Evolutionary conservation across 2,888 invertebrate species (phyloP), one percentile per base, ranked within the genome.

Genomic region (Conops quadrifasciatus): DNA sequence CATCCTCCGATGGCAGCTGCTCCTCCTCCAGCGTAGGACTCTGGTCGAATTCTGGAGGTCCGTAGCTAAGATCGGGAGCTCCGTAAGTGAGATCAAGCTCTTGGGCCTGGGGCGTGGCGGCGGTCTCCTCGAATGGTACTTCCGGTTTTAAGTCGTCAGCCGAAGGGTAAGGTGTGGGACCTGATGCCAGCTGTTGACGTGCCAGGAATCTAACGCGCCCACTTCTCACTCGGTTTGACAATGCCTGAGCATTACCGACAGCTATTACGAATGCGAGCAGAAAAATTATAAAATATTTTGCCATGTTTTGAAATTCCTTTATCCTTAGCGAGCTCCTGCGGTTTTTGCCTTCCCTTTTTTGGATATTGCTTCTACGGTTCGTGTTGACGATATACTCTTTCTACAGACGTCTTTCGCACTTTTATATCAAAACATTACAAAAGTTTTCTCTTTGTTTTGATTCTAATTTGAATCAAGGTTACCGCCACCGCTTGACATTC

Each of bases 141-240:
- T 78, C 79, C 4, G 82, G 82, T 43, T 81, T 83, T 16, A 82
- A 66, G 51, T 82, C 82, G 19, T 75, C 78, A 0, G 82, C 82
- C 11, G 78, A 76, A 0, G 83, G 82, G 72, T 82, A 82, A 0
- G 81, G 81, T 2, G 83, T 81, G 2, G 80, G 77, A 11, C 69
- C 4, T 70, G 19, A 51, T 7, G 16, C 26, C 2, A 47, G 15
- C 26, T 67, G 43, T 51, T 82, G 82, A 1, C 80, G 71, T 24
- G 81, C 80, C 24, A 78, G 73, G 15, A 69, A 43, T 45, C 75
- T 67, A 36, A 72, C 75, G n/a, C 76, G 78, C 72, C 13, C n/a
- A 77, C 71, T 73, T 76, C 65, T 73, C 74, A 77, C 28, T 74
- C 73, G 45, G 73, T 65, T 36, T 77, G 71, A 67, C 75, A 70